Percentiles rank a stretch among this genome's conserved stretches.
These are phyloP conservation scores for Sycophila sp. DNA, from an alignment of 1,140 invertebrate genomes.

Conservation along the genomic window DNA sequence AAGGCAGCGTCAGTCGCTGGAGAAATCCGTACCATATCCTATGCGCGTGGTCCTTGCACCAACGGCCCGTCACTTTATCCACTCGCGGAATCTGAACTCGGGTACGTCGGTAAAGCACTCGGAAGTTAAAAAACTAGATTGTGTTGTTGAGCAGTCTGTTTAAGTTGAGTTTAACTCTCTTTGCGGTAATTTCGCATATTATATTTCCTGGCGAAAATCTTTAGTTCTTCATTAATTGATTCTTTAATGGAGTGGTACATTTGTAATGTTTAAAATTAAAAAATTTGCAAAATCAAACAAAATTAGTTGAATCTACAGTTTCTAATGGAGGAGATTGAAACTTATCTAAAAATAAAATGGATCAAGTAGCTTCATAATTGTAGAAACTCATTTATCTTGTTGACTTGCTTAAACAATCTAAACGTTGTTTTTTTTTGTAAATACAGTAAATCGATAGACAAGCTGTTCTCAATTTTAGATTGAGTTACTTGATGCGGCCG, in stretches of 20 bases:
- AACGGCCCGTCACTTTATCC: neutral
- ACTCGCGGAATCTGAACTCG: neutral
- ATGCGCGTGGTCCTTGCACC: neutral
- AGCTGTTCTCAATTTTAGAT: neutral
- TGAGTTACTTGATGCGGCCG: conserved; percentile 22
- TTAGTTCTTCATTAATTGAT: too few relatives aligned
- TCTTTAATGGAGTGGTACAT: too few relatives aligned
- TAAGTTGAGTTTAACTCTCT: too few relatives aligned
- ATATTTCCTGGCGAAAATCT: too few relatives aligned
- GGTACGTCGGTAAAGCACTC: neutral
- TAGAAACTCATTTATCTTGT: neutral
- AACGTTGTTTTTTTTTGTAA: neutral
- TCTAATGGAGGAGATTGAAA: too few relatives aligned
- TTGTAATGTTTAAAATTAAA: too few relatives aligned
- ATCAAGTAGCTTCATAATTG: neutral
- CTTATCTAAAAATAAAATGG: neutral
- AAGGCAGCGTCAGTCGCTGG: neutral
- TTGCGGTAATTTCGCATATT: too few relatives aligned
- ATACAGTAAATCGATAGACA: neutral
- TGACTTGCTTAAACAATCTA: neutral
- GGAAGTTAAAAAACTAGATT: conserved; percentile 6
- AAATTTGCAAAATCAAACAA: too few relatives aligned
- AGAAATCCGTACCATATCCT: conserved; percentile 1
- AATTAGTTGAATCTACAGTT: too few relatives aligned
- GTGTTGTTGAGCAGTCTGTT: neutral